Base-by-base conservation (phyloP, 2,113 vertebrate species). In the Otus sunia region DNA sequence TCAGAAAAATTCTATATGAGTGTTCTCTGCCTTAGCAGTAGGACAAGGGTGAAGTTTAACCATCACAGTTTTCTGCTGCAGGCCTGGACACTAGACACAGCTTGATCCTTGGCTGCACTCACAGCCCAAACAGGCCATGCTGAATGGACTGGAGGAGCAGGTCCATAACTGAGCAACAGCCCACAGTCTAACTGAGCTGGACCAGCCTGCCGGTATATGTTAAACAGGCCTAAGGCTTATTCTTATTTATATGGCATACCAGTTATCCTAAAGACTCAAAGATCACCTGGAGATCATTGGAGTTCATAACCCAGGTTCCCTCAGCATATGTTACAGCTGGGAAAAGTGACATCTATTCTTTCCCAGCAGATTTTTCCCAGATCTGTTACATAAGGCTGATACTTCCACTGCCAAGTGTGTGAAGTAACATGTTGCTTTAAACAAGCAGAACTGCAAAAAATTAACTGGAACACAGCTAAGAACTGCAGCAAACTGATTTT, bases 401-500 rank as follows among this genome's bases (percentile, higher is more conserved):
- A 66, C 26, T 66, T 78, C 50, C 52, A 36, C 17, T 75, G 77
- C 84, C 84, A 94, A 96, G 39, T 20, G 5, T 89, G 53, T 78
- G 91, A 96, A 94, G 49, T 89, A 81, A 37, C 7, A 29, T 36
- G 43, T 43, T 76, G 39, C 53, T 73, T 95, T 82, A 92, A 93
- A 88, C 37, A 41, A 59, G 27, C 27, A 73, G 58, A 82, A 18
- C 77, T 72, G 74, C 69, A 88, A 64, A 92, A 90, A 87, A 89
- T 56, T 73, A 85, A 45, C 52, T 87, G 62, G 49, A 96, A 87
- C 47, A 55, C 30, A 60, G n/a, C 21, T 87, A 79, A 79, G 60
- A 90, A 76, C 43, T 60, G 39, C 34, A 87, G 64, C 49, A 81
- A 96, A 95, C 62, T 79, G 88, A 92, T 92, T 96, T 95, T 91